Base-by-base conservation (phyloP, 2,797 vertebrate genomes). In the Micrastur ruficollis region DNA sequence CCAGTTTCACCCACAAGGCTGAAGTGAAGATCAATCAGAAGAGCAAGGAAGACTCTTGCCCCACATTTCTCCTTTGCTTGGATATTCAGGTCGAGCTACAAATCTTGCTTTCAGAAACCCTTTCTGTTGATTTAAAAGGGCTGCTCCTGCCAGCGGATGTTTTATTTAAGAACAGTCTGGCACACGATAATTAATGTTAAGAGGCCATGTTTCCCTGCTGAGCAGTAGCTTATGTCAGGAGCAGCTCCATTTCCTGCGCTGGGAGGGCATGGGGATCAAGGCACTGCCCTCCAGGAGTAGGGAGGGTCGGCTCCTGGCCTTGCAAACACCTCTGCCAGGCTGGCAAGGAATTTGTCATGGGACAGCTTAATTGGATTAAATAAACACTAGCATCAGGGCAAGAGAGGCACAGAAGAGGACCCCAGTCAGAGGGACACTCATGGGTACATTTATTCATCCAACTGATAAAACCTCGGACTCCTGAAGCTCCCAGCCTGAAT, bases 151-250 rank as follows among this genome's bases (percentile, higher is more conserved):
- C 78, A 85, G 52, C 16, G 9, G 91, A 92, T 91, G 58, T 86
- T 95, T 94, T 92, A 86, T 92, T 96, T 91, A 92, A 86, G 81
- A 92, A 76, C 58, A 93, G 58, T 91, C 70, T 96, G 75, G 75
- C 78, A 68, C 61, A 85, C 0, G 0, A 32, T 86, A 96, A 92
- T 95, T 92, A 87, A 94, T 74, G 50, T 78, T 94, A 94, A 90
- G 89, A 91, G 89, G 78, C 81, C 86, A 65, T 46, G 34, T 95
- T 96, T 94, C 85, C 83, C 94, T 91, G 89, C 56, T 95, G 87
- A 95, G 89, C 66, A 79, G 94, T 56, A 92, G 84, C 65, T 93
- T 88, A 63, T 95, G 38, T 90, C 61, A 86, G 72, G 53, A 73
- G 52, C 40, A 58, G 72, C 80, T 91, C 86, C 50, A 68, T 94